Evolutionary conservation across 2,113 vertebrate species (phyloP).

Genomic region (Caranx melampygus): DNA sequence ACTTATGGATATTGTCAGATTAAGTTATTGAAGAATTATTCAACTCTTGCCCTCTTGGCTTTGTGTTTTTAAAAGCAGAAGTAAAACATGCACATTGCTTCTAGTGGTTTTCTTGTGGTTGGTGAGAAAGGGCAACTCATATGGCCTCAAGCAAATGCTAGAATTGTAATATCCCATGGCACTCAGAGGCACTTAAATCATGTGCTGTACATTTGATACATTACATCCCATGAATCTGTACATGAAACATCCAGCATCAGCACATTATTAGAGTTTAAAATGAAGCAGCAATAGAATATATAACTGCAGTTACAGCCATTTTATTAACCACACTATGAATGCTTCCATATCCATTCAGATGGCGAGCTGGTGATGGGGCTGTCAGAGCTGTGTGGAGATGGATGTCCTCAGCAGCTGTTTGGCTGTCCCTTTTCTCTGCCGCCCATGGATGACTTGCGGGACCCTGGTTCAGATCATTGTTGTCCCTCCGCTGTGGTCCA

Average conservation of each 20-base stretch:
- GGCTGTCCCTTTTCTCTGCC: constrained; percentile 63
- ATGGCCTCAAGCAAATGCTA: neutral
- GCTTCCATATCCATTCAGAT: constrained; percentile 54
- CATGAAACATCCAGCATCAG: neutral
- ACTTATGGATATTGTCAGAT: neutral
- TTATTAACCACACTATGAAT: neutral
- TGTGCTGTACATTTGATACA: neutral
- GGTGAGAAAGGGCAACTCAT: neutral
- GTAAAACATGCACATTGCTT: neutral
- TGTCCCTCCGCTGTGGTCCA: constrained; percentile 51
- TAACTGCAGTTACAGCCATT: neutral
- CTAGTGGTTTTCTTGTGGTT: neutral
- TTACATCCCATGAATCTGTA: neutral
- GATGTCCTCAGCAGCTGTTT: constrained; percentile 68
- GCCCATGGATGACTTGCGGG: constrained; percentile 50
- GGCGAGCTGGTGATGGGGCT: constrained; percentile 69
- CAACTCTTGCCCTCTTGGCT: neutral
- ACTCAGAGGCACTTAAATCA: neutral
- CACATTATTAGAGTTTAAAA: neutral
- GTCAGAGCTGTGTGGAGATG: constrained; percentile 59
- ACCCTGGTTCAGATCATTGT: constrained; percentile 47
- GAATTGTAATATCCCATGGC: neutral
- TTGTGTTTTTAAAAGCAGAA: neutral
- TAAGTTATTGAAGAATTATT: neutral
- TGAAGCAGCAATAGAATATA: neutral